Conservation (phyloP, 2,113 vertebrate species). For the Tenrec ecaudatus region DNA sequence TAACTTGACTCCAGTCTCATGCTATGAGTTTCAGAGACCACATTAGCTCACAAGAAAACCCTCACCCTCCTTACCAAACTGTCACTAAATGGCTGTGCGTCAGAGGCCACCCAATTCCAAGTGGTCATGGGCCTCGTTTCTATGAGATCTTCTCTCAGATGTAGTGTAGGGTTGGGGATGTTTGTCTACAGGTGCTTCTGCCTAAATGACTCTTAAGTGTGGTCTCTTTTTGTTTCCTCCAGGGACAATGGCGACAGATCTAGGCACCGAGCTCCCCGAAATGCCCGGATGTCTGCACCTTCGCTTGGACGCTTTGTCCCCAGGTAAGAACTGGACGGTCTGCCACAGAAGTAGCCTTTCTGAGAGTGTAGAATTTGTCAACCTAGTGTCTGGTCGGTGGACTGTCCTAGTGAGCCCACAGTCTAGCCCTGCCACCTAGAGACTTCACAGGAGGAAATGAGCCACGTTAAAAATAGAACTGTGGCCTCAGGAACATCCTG, state of each 20-base stretch:
- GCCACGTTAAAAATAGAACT: neutral
- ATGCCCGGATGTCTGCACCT: constrained; percentile 97
- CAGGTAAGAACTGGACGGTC: constrained; percentile 86
- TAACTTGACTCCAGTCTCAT: constrained; percentile 59
- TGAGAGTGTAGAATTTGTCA: constrained; percentile 59
- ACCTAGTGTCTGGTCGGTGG: neutral
- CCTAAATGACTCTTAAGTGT: constrained; percentile 33
- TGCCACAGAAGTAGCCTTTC: constrained; percentile 1
- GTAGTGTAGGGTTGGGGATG: neutral
- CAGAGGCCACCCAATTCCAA: neutral
- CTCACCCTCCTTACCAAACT: constrained; percentile 35
- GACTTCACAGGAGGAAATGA: constrained; percentile 21
- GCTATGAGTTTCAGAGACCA: constrained; percentile 1
- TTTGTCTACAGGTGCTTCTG: constrained; percentile 40
- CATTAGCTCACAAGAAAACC: constrained; percentile 41
- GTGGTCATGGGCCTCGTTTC: neutral
- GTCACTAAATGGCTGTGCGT: neutral
- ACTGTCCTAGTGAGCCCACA: constrained; percentile 8
- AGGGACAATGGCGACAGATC: constrained; percentile 96
- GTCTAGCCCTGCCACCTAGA: neutral
- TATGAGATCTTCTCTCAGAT: neutral
- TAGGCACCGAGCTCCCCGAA: constrained; percentile 95
- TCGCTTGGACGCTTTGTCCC: constrained; percentile 98
- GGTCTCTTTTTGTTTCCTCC: constrained; percentile 69
- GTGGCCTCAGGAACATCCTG: neutral